Evolutionary conservation across 2,113 vertebrate genomes (phyloP), one percentile per base, ranked within the genome.

Genomic region (Triplophysa siluroides): DNA sequence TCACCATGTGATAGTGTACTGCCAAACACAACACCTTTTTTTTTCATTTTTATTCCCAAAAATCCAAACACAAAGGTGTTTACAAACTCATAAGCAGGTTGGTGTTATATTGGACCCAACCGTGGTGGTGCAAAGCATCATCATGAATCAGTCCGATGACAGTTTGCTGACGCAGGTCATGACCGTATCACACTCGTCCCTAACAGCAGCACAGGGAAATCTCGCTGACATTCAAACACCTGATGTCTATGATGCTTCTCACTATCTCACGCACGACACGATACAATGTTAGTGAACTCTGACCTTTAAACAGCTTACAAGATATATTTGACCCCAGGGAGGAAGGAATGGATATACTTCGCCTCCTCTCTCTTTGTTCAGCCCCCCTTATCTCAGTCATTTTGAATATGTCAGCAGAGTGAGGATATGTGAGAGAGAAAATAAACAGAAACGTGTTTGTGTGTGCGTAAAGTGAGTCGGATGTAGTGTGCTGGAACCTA

Each of bases 121-220:
- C 43, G 54, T 0, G 52, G 12, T 58, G 52, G 3, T 56, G 18
- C 0, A n/a, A 72, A 54, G 29, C 70, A 58, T 72, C 19, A 56
- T 58, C 29, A 72, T 9, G 54, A 74, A 61, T 71, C 4, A 64
- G 12, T 60, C 41, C 21, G 10, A n/a, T 62, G 56, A 78, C 62
- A 66, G 29, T 23, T 58, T 43, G 38, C 38, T 45, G 78, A 63
- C 13, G 10, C 41, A 41, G 26, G 60, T 64, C 43, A 52, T 71
- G 21, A 64, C 23, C 13, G 2, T 72, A 58, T 71, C 58, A 73
- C 60, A 45, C n/a, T 63, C 26, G 0, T 16, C 68, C 29, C 26
- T 18, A 71, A 79, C 50, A 67, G 61, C 74, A 78, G 67, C 50
- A 66, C 23, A 58, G n/a, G 38, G 52, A 66, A 78, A 73, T 83